Evolutionary conservation across 2,888 invertebrate genomes (phyloP).

Genomic region (Sturmia bella): DNA sequence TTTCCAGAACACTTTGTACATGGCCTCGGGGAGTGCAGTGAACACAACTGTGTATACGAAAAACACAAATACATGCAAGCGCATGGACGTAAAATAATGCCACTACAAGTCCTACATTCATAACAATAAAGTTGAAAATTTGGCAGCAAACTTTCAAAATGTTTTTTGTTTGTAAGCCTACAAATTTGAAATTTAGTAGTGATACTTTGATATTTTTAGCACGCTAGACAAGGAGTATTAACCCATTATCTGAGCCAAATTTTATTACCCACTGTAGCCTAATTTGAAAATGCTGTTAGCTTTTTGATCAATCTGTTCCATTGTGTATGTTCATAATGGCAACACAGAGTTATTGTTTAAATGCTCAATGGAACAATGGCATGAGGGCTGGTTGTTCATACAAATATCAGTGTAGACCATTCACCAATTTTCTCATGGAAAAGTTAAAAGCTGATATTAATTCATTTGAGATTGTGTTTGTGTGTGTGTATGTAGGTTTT

Average conservation of each 20-base stretch:
- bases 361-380: slow-evolving; percentile 52
- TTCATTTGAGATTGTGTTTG: too few species aligned
- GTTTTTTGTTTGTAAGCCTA: not conserved
- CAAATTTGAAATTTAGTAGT: too few species aligned
- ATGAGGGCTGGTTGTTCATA: slow-evolving; percentile 20
- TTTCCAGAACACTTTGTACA: slow-evolving; percentile 68
- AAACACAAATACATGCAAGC: slow-evolving; percentile 50
- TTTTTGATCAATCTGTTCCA: slow-evolving; percentile 41
- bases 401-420: slow-evolving; percentile 12
- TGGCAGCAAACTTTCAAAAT: not conserved
- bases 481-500: not conserved
- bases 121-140: not conserved
- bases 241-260: not conserved
- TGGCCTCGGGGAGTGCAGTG: slow-evolving; percentile 67
- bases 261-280: slow-evolving; percentile 28
- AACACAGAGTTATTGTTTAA: slow-evolving; percentile 47
- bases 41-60: slow-evolving; percentile 55
- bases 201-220: too few species aligned
- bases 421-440: not conserved
- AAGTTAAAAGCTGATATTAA: not conserved
- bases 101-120: slow-evolving; percentile 14
- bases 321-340: slow-evolving; percentile 32
- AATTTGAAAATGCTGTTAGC: slow-evolving; percentile 31
- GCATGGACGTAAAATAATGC: slow-evolving; percentile 52
- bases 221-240: too few species aligned